Evolutionary conservation across 2,113 vertebrate genomes (phyloP), one percentile per base, ranked within the genome.

Genomic region (Gobio gobio): DNA sequence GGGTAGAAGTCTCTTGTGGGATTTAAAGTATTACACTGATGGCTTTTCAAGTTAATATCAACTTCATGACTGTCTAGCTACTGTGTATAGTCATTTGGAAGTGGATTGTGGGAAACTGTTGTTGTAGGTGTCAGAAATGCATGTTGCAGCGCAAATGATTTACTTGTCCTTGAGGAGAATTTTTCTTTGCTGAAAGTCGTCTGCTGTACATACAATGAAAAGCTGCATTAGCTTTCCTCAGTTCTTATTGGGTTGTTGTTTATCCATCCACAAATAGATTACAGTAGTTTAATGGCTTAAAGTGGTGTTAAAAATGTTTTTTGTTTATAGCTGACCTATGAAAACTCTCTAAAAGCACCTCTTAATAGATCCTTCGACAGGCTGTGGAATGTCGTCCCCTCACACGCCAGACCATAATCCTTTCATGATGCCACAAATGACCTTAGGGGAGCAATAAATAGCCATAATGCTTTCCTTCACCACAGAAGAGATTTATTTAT

Each of bases 401-500:
- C 63, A 45, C 61, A 78, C 4, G 12, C n/a, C 33, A 76, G 73
- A 33, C 63, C 74, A 66, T 83, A 86, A 78, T 84, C 73, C 83
- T 77, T 84, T 74, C 73, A 77, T 84, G 83, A 84, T 5, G 40
- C 73, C 81, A 59, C 29, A 22, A 83, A 68, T 43, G 43, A 75
- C 74, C 85, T 70, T 68, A 82, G 45, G 81, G 85, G 80, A 78
- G 74, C 63, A 86, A 63, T 86, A 81, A 83, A 86, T 83, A 73
- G 63, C 72, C 36, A 66, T 78, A 36, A 72, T 86, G 68, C 45
- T 40, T 81, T 43, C 18, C 77, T 78, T 66, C 10, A 36, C 36
- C 61, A 76, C 22, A 76, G 29, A 36, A 63, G 54, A 47, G 24
- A 20, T 63, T 76, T 84, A 63, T 76, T 45, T 84, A 75, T 63